A percentile compares a stretch with the other conserved stretches of the same genome.
Evolutionary conservation across 2,113 vertebrate species (phyloP).

Genomic region (Odocoileus hemionus): DNA sequence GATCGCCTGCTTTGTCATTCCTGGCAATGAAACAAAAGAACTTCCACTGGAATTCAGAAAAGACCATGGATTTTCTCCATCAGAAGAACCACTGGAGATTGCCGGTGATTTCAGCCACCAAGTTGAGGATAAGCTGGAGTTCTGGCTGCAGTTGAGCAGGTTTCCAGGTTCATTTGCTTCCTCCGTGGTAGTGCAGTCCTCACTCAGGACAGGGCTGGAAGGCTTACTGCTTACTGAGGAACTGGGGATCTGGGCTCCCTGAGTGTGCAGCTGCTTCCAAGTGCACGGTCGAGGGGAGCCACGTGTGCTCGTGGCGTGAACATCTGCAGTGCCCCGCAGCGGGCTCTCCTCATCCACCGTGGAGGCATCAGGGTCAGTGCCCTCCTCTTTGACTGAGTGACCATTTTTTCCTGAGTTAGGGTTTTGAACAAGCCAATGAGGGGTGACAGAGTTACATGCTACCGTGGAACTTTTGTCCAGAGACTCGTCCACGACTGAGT

Average conservation of each 20-base stretch:
- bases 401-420: background rate
- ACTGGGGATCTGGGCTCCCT: background rate
- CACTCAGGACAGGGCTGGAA: rapidly evolving
- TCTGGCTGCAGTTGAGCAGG: slow-evolving; percentile 18
- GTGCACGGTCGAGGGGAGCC: rapidly evolving
- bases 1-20: slow-evolving; percentile 37
- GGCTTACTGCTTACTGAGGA: rapidly evolving
- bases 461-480: rapidly evolving
- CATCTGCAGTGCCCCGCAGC: background rate
- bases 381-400: rapidly evolving
- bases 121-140: slow-evolving; percentile 50
- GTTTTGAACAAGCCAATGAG: background rate
- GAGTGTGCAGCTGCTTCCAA: background rate
- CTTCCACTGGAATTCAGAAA: slow-evolving; percentile 52
- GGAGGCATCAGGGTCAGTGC: slow-evolving; percentile 67
- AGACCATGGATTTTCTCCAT: background rate
- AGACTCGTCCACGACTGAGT: rapidly evolving
- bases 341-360: slow-evolving; percentile 34
- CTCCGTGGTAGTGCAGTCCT: slow-evolving; percentile 73
- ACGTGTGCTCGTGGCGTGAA: background rate
- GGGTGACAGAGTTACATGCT: rapidly evolving
- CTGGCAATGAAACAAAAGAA: slow-evolving; percentile 52
- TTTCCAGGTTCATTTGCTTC: slow-evolving; percentile 57
- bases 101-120: slow-evolving; percentile 20
- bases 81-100: slow-evolving; percentile 56